These are phyloP conservation scores for Callosobruchus maculatus DNA, from an alignment of 2,888 invertebrate genomes.

Conservation along the genomic window DNA sequence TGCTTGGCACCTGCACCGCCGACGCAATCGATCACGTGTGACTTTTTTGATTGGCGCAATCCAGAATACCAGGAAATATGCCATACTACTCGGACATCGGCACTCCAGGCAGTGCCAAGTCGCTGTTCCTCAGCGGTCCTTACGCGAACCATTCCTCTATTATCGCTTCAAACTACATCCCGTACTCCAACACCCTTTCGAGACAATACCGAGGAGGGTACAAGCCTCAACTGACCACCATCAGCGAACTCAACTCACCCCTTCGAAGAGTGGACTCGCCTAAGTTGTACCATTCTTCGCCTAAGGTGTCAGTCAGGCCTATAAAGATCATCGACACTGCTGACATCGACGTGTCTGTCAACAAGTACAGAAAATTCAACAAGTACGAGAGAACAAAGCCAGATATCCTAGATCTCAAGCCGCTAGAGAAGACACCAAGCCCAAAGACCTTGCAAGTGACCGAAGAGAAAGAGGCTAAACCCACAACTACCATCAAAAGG, in stretches of 20 bases:
- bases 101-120: slow-evolving; percentile 54
- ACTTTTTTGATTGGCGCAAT: slow-evolving; percentile 16
- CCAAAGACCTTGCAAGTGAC: slow-evolving; percentile 14
- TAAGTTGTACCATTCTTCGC: slow-evolving; percentile 50
- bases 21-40: slow-evolving; percentile 1
- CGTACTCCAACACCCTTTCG: slow-evolving; percentile 35
- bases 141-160: slow-evolving; percentile 56
- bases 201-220: slow-evolving; percentile 53
- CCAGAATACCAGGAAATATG: slow-evolving; percentile 46
- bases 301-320: slow-evolving; percentile 57
- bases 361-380: slow-evolving; percentile 54
- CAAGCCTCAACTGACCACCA: slow-evolving; percentile 71
- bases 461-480: slow-evolving; percentile 47
- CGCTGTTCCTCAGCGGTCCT: slow-evolving; percentile 50
- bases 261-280: slow-evolving; percentile 54
- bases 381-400: slow-evolving; percentile 21
- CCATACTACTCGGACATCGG: slow-evolving; percentile 63
- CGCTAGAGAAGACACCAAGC: slow-evolving; percentile 9
- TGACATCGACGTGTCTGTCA: slow-evolving; percentile 78
- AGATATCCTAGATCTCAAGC: slow-evolving; percentile 8
- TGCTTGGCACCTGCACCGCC: background rate
- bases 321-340: slow-evolving; percentile 79
- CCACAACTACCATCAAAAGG: slow-evolving; percentile 58
- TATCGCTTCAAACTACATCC: slow-evolving; percentile 37
- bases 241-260: slow-evolving; percentile 58